These are phyloP conservation scores for Bettongia penicillata DNA, from an alignment of 2,113 vertebrate genomes.

Conservation along the genomic window DNA sequence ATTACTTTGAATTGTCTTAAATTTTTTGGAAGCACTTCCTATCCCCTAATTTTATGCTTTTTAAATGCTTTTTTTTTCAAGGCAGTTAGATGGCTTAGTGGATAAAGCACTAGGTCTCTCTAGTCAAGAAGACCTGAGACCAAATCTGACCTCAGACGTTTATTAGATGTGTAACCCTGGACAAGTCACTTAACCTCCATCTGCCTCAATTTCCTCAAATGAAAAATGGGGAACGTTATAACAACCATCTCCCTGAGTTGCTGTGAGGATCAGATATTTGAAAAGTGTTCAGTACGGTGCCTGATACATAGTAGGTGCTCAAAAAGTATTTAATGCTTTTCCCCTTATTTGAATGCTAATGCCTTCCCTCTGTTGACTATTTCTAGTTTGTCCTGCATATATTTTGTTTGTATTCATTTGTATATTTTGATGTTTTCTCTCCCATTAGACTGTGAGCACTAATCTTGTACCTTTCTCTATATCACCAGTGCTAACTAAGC, in stretches of 20 bases:
- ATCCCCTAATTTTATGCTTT: slow-evolving; percentile 23
- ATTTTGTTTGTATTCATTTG: background rate
- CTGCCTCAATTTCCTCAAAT: background rate
- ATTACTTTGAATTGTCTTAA: slow-evolving; percentile 18
- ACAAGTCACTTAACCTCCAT: background rate
- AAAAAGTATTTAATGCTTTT: background rate
- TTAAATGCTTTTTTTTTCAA: background rate
- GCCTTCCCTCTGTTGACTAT: background rate
- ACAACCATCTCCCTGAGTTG: background rate
- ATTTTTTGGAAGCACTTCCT: slow-evolving; percentile 40
- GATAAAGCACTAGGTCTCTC: background rate
- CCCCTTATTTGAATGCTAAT: background rate
- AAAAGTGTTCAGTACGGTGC: background rate
- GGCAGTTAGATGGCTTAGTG: background rate
- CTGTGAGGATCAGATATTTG: background rate
- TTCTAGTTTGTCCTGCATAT: background rate
- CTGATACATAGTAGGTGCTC: background rate
- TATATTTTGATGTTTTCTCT: background rate
- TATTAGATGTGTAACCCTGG: background rate
- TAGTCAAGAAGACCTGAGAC: background rate
- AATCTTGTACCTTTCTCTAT: background rate
- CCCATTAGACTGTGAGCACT: background rate
- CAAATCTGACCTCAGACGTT: background rate
- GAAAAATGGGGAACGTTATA: background rate
- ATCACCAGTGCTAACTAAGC: background rate